These are phyloP conservation scores for Zaprionus nigranus DNA, from an alignment of 1,140 invertebrate genomes.

Conservation along the genomic window DNA sequence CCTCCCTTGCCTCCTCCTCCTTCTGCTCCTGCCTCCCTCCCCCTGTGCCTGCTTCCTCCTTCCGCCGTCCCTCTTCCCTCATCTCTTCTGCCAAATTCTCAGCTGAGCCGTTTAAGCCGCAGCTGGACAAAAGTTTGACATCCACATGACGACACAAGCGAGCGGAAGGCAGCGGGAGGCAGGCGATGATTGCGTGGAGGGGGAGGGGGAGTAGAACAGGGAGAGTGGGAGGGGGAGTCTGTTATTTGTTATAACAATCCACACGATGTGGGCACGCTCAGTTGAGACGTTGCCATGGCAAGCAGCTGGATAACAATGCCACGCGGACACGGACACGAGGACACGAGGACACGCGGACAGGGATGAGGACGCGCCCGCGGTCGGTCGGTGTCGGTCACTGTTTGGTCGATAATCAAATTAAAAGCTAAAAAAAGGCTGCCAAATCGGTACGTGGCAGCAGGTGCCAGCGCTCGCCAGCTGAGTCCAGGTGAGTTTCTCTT, in stretches of 20 bases:
- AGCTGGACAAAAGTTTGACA: conserved; percentile 80
- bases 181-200: conserved; percentile 10
- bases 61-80: no score
- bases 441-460: neutral
- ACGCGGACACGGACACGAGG: conserved; percentile 28
- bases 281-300: conserved; percentile 69
- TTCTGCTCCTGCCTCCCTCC: neutral
- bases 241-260: conserved; percentile 82
- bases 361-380: conserved; percentile 13
- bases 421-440: conserved; percentile 39
- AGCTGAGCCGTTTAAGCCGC: conserved; percentile 54
- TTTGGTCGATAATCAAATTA: conserved; percentile 84
- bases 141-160: conserved; percentile 71
- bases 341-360: conserved; percentile 23
- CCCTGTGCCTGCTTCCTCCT: no score
- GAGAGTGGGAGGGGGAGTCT: conserved; percentile 19
- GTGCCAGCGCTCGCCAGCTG: neutral
- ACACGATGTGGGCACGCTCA: conserved; percentile 17
- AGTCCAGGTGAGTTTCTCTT: neutral
- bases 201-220: neutral
- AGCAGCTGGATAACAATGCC: conserved; percentile 54
- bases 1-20: no score
- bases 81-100: neutral
- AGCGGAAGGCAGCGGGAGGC: conserved; percentile 2
- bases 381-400: conserved; percentile 74